Evolutionary conservation across 2,888 invertebrate species (phyloP).

Genomic region (Drosophila gaucha): DNA sequence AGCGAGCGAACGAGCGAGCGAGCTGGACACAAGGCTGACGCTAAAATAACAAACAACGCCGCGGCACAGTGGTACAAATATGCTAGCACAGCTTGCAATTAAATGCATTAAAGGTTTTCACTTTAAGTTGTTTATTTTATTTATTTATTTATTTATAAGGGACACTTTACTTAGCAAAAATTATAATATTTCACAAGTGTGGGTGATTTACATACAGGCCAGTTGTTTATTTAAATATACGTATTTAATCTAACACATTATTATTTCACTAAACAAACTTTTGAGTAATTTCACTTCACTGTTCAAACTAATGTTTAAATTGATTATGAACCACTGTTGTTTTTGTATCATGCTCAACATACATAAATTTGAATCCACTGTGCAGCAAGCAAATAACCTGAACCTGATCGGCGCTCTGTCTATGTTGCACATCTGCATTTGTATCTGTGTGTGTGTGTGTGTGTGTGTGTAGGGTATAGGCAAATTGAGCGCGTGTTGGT

Average conservation of each 20-base stretch:
- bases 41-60: conserved; percentile 46
- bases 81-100: no score
- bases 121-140: not conserved
- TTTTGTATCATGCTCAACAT: not conserved
- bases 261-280: not conserved
- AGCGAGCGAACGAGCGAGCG: conserved; percentile 10
- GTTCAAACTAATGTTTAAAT: not conserved
- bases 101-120: no score
- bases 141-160: not conserved
- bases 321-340: not conserved
- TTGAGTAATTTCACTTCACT: not conserved
- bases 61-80: conserved; percentile 15
- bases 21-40: conserved; percentile 16
- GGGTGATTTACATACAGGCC: no score
- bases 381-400: conserved; percentile 48
- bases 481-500: conserved; percentile 27
- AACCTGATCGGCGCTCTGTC: conserved; percentile 52
- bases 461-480: conserved; percentile 9
- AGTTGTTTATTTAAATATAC: no score
- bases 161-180: no score
- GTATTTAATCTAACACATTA: no score
- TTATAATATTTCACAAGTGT: no score
- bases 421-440: conserved; percentile 61
- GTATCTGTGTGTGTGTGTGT: conserved; percentile 18
- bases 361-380: conserved; percentile 21